phyloP scores from a whole-genome alignment of 2,113 vertebrate genomes.

The Meriones unguiculatus region DNA sequence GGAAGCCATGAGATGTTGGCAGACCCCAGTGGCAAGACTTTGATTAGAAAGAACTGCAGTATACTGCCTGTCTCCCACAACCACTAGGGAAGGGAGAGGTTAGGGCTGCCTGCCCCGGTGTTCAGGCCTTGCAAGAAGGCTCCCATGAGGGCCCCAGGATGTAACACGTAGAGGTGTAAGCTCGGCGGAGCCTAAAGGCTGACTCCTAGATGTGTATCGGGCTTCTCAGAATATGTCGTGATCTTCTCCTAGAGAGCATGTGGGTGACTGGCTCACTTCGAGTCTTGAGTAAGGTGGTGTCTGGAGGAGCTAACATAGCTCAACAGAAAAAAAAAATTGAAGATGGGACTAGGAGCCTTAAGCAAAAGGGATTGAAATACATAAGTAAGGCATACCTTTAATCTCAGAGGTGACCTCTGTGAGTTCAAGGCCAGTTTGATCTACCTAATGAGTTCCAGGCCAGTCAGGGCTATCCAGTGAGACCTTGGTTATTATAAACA shows the following conservation, averaged over 20 bases:
- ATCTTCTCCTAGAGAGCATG: neutral
- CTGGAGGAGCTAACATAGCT: neutral
- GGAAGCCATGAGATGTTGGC: neutral
- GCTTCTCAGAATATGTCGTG: neutral
- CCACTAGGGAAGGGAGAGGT: neutral
- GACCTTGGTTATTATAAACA: neutral
- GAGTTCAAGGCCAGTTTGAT: neutral
- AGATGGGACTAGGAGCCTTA: neutral
- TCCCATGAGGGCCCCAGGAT: rapidly evolving
- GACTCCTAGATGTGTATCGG: no score
- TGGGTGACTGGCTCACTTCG: neutral
- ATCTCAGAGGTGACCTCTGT: neutral
- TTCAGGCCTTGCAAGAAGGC: neutral
- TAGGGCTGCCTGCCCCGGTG: neutral
- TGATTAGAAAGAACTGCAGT: neutral
- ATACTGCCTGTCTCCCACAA: neutral
- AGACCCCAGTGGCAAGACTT: neutral
- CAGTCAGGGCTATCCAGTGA: no score
- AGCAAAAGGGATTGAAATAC: neutral
- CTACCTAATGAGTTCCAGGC: neutral
- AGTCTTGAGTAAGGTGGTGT: neutral
- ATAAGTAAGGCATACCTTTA: neutral
- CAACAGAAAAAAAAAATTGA: no score
- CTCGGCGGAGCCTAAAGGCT: no score
- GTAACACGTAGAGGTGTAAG: neutral